Evolutionary conservation across 2,113 vertebrate genomes (phyloP), one percentile per base, ranked within the genome.

Genomic region (Osmerus mordax): DNA sequence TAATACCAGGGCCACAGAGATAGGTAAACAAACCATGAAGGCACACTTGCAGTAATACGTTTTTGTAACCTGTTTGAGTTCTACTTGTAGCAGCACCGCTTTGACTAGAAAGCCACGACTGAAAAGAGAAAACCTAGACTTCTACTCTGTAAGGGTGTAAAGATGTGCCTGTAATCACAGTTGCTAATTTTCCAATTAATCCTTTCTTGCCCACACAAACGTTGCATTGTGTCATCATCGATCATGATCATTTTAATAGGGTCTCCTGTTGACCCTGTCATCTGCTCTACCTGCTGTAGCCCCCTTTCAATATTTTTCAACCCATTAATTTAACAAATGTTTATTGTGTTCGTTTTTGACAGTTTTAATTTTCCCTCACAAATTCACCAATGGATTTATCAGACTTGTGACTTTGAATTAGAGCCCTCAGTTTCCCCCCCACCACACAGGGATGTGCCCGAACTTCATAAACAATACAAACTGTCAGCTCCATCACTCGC

Each of bases 301-400:
- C 65, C 68, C 55, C 90, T 87, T 88, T 87, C 78, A 47, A 79
- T 75, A 77, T 92, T 92, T 94, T 93, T 88, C 87, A 93, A 90
- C 81, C 91, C 89, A 93, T 94, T 92, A 94, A 93, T 93, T 94
- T 94, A 93, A 91, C 82, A 92, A 89, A 90, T 93, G 93, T 94
- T 93, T 91, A 89, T 89, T 92, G 87, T 91, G 86, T 89, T 77
- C 32, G 59, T 84, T 91, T 93, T 92, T 93, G 93, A 90, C 91
- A 94, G 85, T 70, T 93, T 93, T 94, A 86, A 93, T 92, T 94
- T 94, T 88, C 70, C 73, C 71, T 75, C 75, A 67, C 69, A 82
- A 76, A 80, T 77, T 78, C 69, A 41, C 65, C 56, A 32, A 64
- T 74, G 77, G 70, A 84, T 87, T 82, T 86, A 79, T 87, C 76